These are phyloP conservation scores for Podotricha telesiphe DNA, from an alignment of 2,888 invertebrate genomes.

Conservation along the genomic window DNA sequence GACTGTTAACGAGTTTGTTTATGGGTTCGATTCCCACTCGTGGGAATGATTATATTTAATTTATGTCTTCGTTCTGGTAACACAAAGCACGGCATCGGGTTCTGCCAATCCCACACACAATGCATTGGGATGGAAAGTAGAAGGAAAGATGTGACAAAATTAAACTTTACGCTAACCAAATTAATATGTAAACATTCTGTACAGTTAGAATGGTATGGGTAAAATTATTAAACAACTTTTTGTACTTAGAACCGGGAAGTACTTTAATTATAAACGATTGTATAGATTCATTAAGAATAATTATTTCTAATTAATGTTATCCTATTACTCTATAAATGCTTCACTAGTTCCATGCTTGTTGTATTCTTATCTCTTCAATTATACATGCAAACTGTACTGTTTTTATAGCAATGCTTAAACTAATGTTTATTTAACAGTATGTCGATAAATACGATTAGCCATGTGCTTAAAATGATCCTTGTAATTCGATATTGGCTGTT, in stretches of 20 bases:
- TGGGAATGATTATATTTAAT: too few species aligned
- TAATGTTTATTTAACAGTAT: conserved; percentile 35
- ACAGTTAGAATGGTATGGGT: background rate
- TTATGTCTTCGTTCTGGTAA: too few species aligned
- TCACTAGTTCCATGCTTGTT: conserved; percentile 12
- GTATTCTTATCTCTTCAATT: conserved; percentile 35
- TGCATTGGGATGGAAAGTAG: too few species aligned
- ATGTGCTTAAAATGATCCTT: conserved; percentile 18
- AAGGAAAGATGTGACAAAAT: too few species aligned
- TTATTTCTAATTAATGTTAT: conserved; percentile 3
- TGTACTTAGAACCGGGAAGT: background rate
- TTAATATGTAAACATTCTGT: too few species aligned
- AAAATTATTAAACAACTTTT: background rate
- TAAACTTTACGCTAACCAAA: background rate
- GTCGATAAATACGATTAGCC: conserved; percentile 22
- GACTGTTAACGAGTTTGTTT: too few species aligned
- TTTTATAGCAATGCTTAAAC: conserved; percentile 34
- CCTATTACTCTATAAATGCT: conserved; percentile 10
- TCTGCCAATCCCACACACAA: too few species aligned
- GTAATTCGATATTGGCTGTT: background rate
- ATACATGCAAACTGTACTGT: conserved; percentile 28
- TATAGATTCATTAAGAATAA: background rate
- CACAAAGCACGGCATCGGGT: too few species aligned
- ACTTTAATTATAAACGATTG: conserved; percentile 1
- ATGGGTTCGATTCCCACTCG: too few species aligned